Conservation (phyloP, 1,140 invertebrate genomes). For the Tenebrio molitor region DNA sequence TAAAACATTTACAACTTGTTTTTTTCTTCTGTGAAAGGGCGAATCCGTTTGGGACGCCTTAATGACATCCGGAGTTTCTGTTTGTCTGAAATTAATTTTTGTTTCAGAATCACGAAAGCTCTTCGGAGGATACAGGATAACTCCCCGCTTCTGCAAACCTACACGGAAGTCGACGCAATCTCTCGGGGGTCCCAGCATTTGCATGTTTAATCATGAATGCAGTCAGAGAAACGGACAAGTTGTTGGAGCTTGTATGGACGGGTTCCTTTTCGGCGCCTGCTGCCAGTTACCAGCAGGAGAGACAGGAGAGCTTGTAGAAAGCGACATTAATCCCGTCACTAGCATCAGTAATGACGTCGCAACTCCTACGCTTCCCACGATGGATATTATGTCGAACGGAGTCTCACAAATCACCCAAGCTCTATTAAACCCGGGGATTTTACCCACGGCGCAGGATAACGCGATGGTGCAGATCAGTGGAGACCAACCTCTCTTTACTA, state of each 20-base stretch:
- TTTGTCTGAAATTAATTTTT: slow-evolving; percentile 29
- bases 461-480: slow-evolving; percentile 61
- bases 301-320: slow-evolving; percentile 64
- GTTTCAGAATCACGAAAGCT: slow-evolving; percentile 79
- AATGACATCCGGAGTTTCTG: background rate
- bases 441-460: slow-evolving; percentile 63
- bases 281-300: slow-evolving; percentile 76
- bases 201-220: slow-evolving; percentile 96
- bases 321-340: slow-evolving; percentile 61
- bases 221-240: slow-evolving; percentile 83
- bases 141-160: slow-evolving; percentile 79
- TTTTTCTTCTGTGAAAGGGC: background rate
- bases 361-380: slow-evolving; percentile 47
- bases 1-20: background rate
- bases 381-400: slow-evolving; percentile 62
- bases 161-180: slow-evolving; percentile 67
- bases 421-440: slow-evolving; percentile 64
- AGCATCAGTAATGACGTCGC: slow-evolving; percentile 53
- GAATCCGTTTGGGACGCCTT: background rate
- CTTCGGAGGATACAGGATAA: slow-evolving; percentile 89
- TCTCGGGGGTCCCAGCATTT: slow-evolving; percentile 79
- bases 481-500: slow-evolving; percentile 64
- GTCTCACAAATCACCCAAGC: slow-evolving; percentile 70
- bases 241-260: slow-evolving; percentile 91
- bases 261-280: slow-evolving; percentile 92